Evolutionary conservation across 2,888 invertebrate genomes (phyloP), one percentile per base, ranked within the genome.

Genomic region (Dusona sp.): DNA sequence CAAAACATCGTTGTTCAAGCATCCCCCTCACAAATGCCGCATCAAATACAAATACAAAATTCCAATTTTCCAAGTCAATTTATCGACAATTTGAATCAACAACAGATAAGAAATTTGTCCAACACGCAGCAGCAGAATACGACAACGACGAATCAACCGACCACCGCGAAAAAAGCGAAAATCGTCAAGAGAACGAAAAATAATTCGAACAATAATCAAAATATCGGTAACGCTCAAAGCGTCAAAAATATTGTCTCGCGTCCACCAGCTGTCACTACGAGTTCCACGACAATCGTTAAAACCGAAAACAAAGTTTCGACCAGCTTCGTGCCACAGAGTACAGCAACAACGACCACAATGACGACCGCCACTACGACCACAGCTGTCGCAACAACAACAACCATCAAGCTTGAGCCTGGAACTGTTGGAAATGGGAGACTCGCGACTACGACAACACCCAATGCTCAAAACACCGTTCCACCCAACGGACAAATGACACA

Each of bases 401-500:
- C 79, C 19, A 86, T 87, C 54, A 87, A 87, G 33, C 83, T 77
- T 45, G 83, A 85, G 22, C 84, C 86, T 6, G 84, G 85, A n/a
- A 87, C 73, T 2, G 84, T 87, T 29, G 87, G 87, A 13, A 87
- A 85, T 51, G 83, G 85, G 29, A 84, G 86, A 70, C 54, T 87
- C 67, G 77, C 64, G 8, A 81, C 83, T 11, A 48, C 87, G 22
- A 42, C 86, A 25, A n/a, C 88, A 13, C 29, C 88, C 8, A 77
- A 79, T 38, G 61, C 38, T 11, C 85, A 85, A 78, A 68, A 54
- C n/a, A 77, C 91, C 54, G 87, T 91, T 48, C 89, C 92, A 36
- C 90, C 93, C n/a, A 92, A 91, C 68, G 92, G 92, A 16, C 94
- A 91, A 91, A 92, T 93, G 91, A 93, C 92, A 80, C 96, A 96